Percentiles rank a stretch among this genome's conserved stretches.
phyloP scores from a whole-genome alignment of 2,888 invertebrate species.

The Thalpophila matura region DNA sequence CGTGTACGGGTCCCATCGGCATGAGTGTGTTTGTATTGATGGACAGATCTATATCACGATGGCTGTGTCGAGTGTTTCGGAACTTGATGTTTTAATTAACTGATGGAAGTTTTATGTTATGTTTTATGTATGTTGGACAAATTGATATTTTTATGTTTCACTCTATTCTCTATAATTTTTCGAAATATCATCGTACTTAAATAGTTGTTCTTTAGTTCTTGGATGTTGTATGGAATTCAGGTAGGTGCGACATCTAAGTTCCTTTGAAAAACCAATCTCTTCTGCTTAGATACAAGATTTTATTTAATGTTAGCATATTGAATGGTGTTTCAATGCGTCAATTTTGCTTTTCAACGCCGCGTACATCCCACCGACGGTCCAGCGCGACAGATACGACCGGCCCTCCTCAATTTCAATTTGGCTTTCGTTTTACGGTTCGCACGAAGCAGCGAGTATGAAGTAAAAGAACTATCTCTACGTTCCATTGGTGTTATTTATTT shows the following conservation, averaged over 20 bases:
- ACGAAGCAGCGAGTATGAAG: constrained; percentile 15
- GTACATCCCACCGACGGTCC: background rate
- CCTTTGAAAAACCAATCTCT: background rate
- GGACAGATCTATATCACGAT: constrained; percentile 25
- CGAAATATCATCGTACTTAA: no score
- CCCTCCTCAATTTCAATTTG: constrained; percentile 48
- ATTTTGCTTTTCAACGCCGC: background rate
- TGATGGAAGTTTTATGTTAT: background rate
- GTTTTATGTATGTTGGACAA: no score
- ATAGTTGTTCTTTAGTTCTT: no score
- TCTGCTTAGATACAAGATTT: background rate
- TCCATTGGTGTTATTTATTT: constrained; percentile 33
- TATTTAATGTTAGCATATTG: constrained; percentile 1
- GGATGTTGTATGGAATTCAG: background rate
- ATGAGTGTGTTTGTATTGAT: constrained; percentile 21
- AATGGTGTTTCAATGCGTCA: background rate
- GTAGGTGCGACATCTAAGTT: background rate
- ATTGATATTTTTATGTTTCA: no score
- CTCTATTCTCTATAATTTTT: no score
- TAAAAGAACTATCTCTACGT: constrained; percentile 36
- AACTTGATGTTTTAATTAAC: constrained; percentile 33
- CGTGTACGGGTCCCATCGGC: constrained; percentile 16
- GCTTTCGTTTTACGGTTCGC: constrained; percentile 32
- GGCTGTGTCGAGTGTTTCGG: constrained; percentile 15
- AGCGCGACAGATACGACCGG: constrained; percentile 4